These are phyloP conservation scores for Microplitis manilae DNA, from an alignment of 2,888 invertebrate species.

Conservation along the genomic window DNA sequence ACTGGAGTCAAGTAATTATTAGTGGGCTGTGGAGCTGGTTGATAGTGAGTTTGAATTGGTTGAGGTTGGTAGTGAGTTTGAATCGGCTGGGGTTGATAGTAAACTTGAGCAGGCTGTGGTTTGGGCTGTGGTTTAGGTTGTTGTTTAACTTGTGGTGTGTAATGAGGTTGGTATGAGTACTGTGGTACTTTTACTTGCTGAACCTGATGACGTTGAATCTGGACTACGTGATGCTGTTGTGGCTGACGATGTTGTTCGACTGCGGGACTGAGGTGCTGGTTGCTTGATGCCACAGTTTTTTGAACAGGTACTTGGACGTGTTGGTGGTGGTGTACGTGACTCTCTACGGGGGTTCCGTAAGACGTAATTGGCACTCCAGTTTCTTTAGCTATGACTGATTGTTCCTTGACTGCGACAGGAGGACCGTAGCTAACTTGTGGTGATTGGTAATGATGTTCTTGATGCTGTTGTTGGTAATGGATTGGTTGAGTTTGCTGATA, in stretches of 20 bases:
- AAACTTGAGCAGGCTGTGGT: neutral
- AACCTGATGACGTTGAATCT: too few species aligned
- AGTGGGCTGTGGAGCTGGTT: neutral
- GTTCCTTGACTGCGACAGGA: neutral
- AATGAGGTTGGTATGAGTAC: too few species aligned
- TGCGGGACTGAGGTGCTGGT: too few species aligned
- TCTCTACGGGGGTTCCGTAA: neutral
- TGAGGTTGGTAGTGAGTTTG: neutral
- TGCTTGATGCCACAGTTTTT: too few species aligned
- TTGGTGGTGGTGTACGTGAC: too few species aligned
- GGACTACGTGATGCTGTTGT: too few species aligned
- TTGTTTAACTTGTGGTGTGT: too few species aligned
- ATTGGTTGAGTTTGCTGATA: neutral
- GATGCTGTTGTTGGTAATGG: neutral
- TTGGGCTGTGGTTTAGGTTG: too few species aligned
- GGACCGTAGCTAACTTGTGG: conserved; percentile 3
- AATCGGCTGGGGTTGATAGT: neutral
- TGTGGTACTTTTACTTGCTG: too few species aligned
- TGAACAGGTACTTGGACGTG: too few species aligned
- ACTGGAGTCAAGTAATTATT: neutral
- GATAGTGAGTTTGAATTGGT: neutral
- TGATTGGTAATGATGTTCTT: neutral
- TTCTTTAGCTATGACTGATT: neutral
- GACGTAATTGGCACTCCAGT: neutral
- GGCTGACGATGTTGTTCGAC: too few species aligned